Base-by-base conservation (phyloP, 2,888 invertebrate species). In the Drosophila putrida region DNA sequence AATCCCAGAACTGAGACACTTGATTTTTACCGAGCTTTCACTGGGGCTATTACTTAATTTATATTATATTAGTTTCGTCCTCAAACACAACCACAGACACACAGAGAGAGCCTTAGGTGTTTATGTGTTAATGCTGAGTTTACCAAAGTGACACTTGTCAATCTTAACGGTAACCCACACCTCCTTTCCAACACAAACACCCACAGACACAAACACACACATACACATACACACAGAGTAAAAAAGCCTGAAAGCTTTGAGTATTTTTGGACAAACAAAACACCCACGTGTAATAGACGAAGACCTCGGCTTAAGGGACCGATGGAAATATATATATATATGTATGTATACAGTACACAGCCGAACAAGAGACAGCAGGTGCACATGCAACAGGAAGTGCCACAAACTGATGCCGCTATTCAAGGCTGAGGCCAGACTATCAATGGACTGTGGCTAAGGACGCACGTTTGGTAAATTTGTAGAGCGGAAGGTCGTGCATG, bases 401-500 rank as follows among this genome's bases (percentile, higher is more conserved):
- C 54, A 46, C 41, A 51, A 55, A 55, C 55, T 59, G 75, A 55
- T 47, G 59, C 69, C 51, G 25, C 50, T 20, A 9, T 27, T 75
- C 70, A 74, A 65, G 75, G 75, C 39, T 55, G 25, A 25, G 13
- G 54, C 41, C 25, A 46, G 27, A 11, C 47, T 43, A 50, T 54
- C 58, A 15, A 28, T 20, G 66, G n/a, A 39, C 44, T 46, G 55
- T 20, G 53, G 31, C 33, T 46, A 58, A 70, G 83, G 86, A 68
- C 81, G 65, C 79, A 78, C 75, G 78, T 68, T 68, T 75, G 62
- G 53, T 46, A 54, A 84, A 71, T 70, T 75, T 64, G 50, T 63
- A 13, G 50, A 65, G 57, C 74, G 44, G 77, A 71, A 84, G 84
- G 84, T 69, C 65, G 59, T 63, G 62, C 59, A 54, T 57, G 61